Evolutionary conservation across 2,113 vertebrate species (phyloP), one percentile per base, ranked within the genome.

Genomic region (Meriones unguiculatus): DNA sequence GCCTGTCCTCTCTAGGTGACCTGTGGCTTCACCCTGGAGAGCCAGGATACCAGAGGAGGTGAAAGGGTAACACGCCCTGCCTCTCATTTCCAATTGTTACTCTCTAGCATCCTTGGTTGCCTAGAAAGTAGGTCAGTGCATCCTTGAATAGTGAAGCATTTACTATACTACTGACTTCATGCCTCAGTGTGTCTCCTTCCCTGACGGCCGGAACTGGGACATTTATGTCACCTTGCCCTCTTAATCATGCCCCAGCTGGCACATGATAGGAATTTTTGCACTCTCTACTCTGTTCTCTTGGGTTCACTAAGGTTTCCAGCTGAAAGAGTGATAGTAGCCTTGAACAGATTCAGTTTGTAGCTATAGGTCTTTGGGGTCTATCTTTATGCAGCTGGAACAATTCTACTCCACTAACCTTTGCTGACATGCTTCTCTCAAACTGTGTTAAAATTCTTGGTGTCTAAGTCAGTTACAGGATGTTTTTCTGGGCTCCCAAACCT

Each of bases 321-420:
- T 70, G 57, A 92, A 70, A 76, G 52, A 59, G 32, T 9, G 78
- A 7, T n/a, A 87, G 3, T 52, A 69, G 1, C 22, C 87, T 7
- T 32, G 38, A 92, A 78, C 1, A 41, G 4, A 67, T 90, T 78
- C 35, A 64, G 41, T 38, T 25, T 85, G 17, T 65, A 13, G 13
- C 22, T 64, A 9, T 14, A 64, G 13, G 24, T 46, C 81, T 30
- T 18, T 94, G 50, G 32, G 67, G 50, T 78, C 62, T 89, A 13
- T 46, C 65, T 90, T 73, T 17, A 95, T 76, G n/a, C 8, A 92
- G 5, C 24, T 82, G 90, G 18, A 94, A 86, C 25, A 90, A 59
- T n/a, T 18, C 72, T 12, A 32, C 2, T 87, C 54, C 32, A 46
- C 4, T 78, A 67, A 84, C 72, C 38, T 78, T 20, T 81, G 52